Evolutionary conservation across 2,113 vertebrate species (phyloP).

Genomic region (Parotia lawesii): DNA sequence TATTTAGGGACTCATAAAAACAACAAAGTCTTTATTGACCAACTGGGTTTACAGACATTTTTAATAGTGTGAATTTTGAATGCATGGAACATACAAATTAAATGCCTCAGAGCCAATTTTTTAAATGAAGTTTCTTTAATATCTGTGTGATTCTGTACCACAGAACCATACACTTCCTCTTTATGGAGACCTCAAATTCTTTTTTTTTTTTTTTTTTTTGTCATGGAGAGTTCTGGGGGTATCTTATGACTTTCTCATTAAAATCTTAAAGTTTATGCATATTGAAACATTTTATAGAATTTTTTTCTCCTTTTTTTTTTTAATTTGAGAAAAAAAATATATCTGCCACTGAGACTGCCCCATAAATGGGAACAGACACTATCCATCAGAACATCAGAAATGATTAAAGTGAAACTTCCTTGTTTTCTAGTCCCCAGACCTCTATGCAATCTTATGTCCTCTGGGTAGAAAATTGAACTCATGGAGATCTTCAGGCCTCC

Average conservation of each 20-base stretch:
- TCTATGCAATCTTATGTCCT: not conserved
- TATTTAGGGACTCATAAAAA: slow-evolving; percentile 35
- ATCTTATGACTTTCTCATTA: not conserved
- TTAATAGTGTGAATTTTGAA: slow-evolving; percentile 13
- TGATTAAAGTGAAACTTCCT: not conserved
- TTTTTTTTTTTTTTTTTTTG: not conserved
- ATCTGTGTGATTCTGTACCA: not conserved
- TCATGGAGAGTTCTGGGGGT: not conserved
- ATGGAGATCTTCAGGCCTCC: not conserved
- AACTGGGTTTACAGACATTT: not conserved
- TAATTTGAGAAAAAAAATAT: not conserved
- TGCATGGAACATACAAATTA: not conserved
- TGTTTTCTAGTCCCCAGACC: not conserved
- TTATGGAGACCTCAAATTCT: not conserved
- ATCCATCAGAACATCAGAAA: not conserved
- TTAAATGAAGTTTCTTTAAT: not conserved
- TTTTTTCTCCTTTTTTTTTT: not conserved
- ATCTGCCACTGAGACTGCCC: not conserved
- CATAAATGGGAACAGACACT: not conserved
- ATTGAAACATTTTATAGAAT: not conserved
- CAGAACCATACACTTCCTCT: not conserved
- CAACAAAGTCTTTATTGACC: slow-evolving; percentile 24
- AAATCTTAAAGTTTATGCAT: not conserved
- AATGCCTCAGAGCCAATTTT: not conserved
- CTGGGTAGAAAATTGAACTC: not conserved